phyloP scores from a whole-genome alignment of 1,140 invertebrate species.

The Drosophila sucinea region DNA sequence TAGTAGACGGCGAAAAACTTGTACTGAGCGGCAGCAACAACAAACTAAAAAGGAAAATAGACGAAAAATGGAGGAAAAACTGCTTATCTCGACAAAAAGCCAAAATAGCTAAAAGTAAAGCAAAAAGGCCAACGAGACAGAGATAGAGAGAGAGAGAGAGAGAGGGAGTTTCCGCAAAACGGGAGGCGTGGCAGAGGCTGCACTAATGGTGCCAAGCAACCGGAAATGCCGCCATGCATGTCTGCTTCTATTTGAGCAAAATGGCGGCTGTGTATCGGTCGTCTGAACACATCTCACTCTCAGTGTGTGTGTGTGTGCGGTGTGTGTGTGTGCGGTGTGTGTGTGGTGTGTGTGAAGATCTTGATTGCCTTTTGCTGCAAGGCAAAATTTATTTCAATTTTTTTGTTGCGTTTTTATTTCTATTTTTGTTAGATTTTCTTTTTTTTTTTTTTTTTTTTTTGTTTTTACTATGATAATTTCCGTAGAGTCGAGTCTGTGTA shows the following conservation, averaged over 20 bases:
- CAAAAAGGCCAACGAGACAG: slow-evolving; percentile 12
- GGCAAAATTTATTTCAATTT: slow-evolving; percentile 39
- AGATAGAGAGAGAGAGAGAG: slow-evolving; percentile 14
- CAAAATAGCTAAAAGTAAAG: slow-evolving; percentile 48
- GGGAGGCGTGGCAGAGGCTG: slow-evolving; percentile 64
- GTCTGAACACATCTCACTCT: slow-evolving; percentile 12
- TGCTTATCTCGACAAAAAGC: slow-evolving; percentile 79
- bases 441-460: slow-evolving; percentile 21
- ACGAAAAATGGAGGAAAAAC: slow-evolving; percentile 49
- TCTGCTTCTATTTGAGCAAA: slow-evolving; percentile 63
- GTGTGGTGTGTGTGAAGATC: slow-evolving; percentile 53
- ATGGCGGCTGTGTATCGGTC: slow-evolving; percentile 69
- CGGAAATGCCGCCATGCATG: slow-evolving; percentile 80
- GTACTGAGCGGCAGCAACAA: slow-evolving; percentile 29
- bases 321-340: slow-evolving; percentile 9
- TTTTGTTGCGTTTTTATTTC: slow-evolving; percentile 13
- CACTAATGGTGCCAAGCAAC: slow-evolving; percentile 80
- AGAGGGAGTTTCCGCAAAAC: slow-evolving; percentile 7
- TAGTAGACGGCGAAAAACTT: slow-evolving; percentile 48
- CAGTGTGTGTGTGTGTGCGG: background rate
- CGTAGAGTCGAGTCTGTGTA: slow-evolving; percentile 53
- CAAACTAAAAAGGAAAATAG: background rate
- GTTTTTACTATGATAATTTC: slow-evolving; percentile 76
- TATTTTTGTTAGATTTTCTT: slow-evolving; percentile 16
- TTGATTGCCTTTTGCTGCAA: slow-evolving; percentile 76